Evolutionary conservation across 2,113 vertebrate species (phyloP).

Genomic region (Syngnathus typhle): DNA sequence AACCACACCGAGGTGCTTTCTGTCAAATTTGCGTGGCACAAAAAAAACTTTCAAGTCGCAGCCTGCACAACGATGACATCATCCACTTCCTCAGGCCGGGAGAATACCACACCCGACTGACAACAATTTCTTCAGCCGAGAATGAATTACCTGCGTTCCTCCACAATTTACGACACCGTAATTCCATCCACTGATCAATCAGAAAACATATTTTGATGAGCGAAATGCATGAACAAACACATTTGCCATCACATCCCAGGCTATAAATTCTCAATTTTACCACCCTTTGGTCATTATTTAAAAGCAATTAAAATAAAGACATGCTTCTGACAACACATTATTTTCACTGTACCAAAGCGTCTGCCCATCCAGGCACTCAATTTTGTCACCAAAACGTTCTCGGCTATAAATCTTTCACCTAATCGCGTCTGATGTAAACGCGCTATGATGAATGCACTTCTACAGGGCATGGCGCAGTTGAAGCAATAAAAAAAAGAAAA

Average conservation of each 20-base stretch:
- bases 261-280: too few relatives aligned
- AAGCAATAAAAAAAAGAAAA: not conserved
- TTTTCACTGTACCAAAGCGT: not conserved
- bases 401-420: not conserved
- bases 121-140: not conserved
- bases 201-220: too few relatives aligned
- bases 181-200: too few relatives aligned
- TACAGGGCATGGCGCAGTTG: not conserved
- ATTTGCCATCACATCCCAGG: not conserved
- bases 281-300: too few relatives aligned
- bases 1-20: not conserved
- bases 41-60: not conserved
- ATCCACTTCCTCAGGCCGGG: not conserved
- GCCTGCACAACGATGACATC: not conserved
- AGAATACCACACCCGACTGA: not conserved
- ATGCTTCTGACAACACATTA: not conserved
- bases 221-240: too few relatives aligned
- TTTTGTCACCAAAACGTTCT: not conserved
- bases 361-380: not conserved
- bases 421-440: not conserved
- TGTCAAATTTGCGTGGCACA: not conserved
- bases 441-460: slow-evolving; percentile 2
- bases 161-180: too few relatives aligned
- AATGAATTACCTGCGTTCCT: not conserved
- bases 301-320: too few relatives aligned